Conservation (phyloP, 2,797 vertebrate genomes). For the Chiroxiphia lanceolata region DNA sequence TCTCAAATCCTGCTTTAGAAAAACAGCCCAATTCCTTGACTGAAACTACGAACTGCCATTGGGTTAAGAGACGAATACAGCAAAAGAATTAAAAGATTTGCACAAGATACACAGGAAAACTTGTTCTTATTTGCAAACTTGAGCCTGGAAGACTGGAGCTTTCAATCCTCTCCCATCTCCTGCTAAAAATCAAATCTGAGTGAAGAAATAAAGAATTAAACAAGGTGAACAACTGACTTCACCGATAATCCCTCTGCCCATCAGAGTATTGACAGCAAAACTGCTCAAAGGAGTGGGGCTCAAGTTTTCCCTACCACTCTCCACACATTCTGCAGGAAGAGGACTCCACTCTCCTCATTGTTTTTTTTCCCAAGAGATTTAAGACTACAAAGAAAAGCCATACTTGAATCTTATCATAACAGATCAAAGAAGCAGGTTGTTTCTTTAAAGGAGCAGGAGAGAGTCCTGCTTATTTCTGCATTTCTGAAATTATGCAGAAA, state of each 20-base stretch:
- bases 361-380: neutral
- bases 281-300: neutral
- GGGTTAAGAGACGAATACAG: neutral
- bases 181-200: neutral
- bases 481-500: neutral
- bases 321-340: neutral
- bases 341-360: neutral
- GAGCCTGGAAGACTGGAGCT: neutral
- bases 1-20: neutral
- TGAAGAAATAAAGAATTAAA: neutral
- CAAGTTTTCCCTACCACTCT: neutral
- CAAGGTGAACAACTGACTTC: neutral
- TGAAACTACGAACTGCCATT: neutral
- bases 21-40: neutral
- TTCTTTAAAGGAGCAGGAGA: neutral
- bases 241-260: neutral
- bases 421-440: neutral
- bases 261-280: neutral
- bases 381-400: neutral
- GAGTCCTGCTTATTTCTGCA: neutral
- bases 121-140: neutral
- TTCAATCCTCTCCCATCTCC: neutral
- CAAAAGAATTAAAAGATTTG: neutral
- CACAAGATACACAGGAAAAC: neutral
- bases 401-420: neutral